phyloP scores from a whole-genome alignment of 2,797 vertebrate genomes.

The Microchirus variegatus region DNA sequence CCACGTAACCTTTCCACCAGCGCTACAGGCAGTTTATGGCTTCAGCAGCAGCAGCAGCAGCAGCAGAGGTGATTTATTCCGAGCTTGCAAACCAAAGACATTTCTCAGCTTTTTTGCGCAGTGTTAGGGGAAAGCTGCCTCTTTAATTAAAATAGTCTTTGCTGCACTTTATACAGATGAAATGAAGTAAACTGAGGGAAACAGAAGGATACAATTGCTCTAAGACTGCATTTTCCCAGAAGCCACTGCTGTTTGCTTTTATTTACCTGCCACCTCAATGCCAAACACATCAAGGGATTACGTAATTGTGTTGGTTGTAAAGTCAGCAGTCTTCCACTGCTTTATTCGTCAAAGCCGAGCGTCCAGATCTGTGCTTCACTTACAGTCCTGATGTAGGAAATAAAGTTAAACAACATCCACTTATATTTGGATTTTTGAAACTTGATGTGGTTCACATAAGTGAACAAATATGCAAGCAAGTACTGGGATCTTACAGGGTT shows the following conservation, averaged over 20 bases:
- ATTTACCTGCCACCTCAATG: constrained; percentile 22
- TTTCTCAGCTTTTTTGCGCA: too few relatives aligned
- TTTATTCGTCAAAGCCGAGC: constrained; percentile 10
- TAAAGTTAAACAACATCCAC: not conserved
- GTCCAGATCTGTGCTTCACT: constrained; percentile 4
- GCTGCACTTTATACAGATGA: too few relatives aligned
- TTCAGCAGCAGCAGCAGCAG: constrained; percentile 2
- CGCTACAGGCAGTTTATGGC: constrained; percentile 10
- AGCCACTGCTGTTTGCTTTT: constrained; percentile 25
- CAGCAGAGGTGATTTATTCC: constrained; percentile 36
- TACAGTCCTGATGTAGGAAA: not conserved
- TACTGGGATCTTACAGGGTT: too few relatives aligned
- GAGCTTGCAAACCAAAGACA: not conserved
- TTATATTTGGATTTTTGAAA: too few relatives aligned
- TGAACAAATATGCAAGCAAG: too few relatives aligned
- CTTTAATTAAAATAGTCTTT: too few relatives aligned
- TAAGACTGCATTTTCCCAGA: constrained; percentile 14
- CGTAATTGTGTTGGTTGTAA: constrained; percentile 26
- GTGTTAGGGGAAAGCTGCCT: too few relatives aligned
- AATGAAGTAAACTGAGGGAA: constrained; percentile 1
- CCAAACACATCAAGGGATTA: constrained; percentile 38
- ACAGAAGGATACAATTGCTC: constrained; percentile 8
- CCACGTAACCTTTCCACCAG: constrained; percentile 2
- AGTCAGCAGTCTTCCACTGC: constrained; percentile 40
- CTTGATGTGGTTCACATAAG: too few relatives aligned